Evolutionary conservation across 2,888 invertebrate species (phyloP).

Genomic region (Habroteleia sp.): DNA sequence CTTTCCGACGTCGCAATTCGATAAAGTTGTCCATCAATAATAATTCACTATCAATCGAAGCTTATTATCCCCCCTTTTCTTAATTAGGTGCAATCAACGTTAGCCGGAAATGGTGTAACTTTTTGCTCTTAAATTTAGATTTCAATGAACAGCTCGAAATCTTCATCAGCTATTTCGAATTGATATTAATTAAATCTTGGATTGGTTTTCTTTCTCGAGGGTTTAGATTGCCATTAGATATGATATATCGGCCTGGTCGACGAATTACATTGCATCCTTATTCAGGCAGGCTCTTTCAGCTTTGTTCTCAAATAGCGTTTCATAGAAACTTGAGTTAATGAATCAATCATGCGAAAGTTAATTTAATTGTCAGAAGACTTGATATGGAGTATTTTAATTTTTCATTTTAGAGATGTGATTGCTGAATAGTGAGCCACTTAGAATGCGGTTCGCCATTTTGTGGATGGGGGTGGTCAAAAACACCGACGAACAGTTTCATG

Average conservation of each 20-base stretch:
- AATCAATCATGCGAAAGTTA: slow-evolving; percentile 34
- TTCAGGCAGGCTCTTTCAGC: slow-evolving; percentile 7
- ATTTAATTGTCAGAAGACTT: slow-evolving; percentile 19
- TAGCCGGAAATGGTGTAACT: too few species aligned
- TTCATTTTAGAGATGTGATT: slow-evolving; percentile 2
- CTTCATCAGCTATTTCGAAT: too few species aligned
- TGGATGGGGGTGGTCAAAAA: slow-evolving; percentile 1
- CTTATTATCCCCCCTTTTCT: too few species aligned
- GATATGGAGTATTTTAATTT: slow-evolving; percentile 1
- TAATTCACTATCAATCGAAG: too few species aligned
- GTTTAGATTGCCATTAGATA: too few species aligned
- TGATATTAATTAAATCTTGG: slow-evolving; percentile 9
- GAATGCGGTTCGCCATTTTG: slow-evolving; percentile 11
- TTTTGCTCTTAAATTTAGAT: too few species aligned
- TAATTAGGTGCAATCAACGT: too few species aligned
- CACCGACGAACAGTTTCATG: not conserved
- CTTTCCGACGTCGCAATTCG: too few species aligned
- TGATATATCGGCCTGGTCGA: not conserved
- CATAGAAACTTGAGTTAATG: slow-evolving; percentile 20
- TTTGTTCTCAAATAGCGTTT: slow-evolving; percentile 6
- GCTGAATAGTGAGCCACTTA: not conserved
- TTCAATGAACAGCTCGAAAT: too few species aligned
- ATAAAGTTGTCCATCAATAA: too few species aligned
- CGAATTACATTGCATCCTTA: slow-evolving; percentile 3
- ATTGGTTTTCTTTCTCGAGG: too few species aligned